Conservation (phyloP, 2,888 invertebrate species). For the Drosophila emarginata region DNA sequence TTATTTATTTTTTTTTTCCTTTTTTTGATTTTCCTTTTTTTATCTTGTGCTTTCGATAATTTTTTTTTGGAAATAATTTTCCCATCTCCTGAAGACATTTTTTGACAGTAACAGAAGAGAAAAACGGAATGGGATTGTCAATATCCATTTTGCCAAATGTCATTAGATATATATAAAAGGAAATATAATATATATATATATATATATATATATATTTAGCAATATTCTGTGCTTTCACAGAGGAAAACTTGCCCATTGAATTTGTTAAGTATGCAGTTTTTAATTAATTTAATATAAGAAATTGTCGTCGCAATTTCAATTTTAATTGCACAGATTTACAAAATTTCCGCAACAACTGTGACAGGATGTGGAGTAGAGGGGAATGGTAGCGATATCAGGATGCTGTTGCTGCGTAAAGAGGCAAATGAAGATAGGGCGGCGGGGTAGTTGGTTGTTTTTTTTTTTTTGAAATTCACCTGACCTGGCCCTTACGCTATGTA, state of each 20-base stretch:
- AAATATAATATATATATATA: too few species aligned
- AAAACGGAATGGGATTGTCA: not conserved
- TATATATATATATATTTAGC: too few species aligned
- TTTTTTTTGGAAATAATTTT: not conserved
- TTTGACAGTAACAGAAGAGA: not conserved
- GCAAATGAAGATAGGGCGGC: too few species aligned
- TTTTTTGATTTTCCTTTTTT: too few species aligned
- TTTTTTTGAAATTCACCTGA: too few species aligned
- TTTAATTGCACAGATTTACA: slow-evolving; percentile 66
- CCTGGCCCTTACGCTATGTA: slow-evolving; percentile 13
- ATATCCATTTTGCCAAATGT: too few species aligned
- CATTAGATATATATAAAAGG: too few species aligned
- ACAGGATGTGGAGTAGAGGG: not conserved
- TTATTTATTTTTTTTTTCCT: too few species aligned
- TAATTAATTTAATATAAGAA: slow-evolving; percentile 9
- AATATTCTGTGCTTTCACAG: too few species aligned
- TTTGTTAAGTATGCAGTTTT: slow-evolving; percentile 20
- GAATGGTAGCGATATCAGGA: too few species aligned
- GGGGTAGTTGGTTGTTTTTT: too few species aligned
- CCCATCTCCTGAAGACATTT: not conserved
- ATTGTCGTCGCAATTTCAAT: slow-evolving; percentile 4
- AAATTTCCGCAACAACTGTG: slow-evolving; percentile 34
- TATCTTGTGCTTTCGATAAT: not conserved
- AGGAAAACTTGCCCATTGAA: slow-evolving; percentile 1
- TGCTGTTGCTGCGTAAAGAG: not conserved